Percentiles rank a stretch among this genome's conserved stretches.
Conservation (phyloP, 2,113 vertebrate species). For the Azemiops feae region DNA sequence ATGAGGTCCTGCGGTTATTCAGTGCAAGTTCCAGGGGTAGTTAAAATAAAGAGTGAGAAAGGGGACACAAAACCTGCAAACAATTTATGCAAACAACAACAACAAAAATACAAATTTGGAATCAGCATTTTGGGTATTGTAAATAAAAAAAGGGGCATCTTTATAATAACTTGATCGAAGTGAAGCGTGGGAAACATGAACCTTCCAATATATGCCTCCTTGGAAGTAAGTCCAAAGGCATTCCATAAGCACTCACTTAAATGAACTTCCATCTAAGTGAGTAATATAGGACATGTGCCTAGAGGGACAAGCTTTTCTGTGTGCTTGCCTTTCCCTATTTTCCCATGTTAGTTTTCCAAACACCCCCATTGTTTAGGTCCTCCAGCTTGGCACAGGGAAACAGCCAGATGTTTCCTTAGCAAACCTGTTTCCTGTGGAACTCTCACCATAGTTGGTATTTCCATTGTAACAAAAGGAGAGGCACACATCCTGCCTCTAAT, state of each 20-base stretch:
- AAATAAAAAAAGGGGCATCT: neutral
- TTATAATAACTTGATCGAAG: neutral
- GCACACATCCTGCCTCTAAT: constrained; percentile 10
- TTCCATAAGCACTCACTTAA: neutral
- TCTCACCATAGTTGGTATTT: neutral
- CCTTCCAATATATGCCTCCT: neutral
- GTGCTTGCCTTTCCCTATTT: neutral
- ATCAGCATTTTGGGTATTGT: neutral
- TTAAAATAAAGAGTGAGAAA: neutral
- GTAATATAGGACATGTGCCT: neutral
- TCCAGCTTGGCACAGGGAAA: neutral
- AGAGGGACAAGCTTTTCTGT: neutral
- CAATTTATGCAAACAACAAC: neutral
- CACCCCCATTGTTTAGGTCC: neutral
- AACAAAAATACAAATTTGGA: neutral
- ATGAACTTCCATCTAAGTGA: neutral
- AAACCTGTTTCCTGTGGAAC: constrained; percentile 21
- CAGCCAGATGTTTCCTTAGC: constrained; percentile 19
- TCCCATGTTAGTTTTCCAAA: neutral
- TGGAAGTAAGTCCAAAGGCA: neutral
- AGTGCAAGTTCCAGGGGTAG: neutral
- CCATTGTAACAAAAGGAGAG: constrained; percentile 12
- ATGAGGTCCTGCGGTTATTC: neutral
- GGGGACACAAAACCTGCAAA: neutral
- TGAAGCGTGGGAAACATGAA: neutral